phyloP scores from a whole-genome alignment of 2,888 invertebrate genomes.

The Andrena haemorrhoa region DNA sequence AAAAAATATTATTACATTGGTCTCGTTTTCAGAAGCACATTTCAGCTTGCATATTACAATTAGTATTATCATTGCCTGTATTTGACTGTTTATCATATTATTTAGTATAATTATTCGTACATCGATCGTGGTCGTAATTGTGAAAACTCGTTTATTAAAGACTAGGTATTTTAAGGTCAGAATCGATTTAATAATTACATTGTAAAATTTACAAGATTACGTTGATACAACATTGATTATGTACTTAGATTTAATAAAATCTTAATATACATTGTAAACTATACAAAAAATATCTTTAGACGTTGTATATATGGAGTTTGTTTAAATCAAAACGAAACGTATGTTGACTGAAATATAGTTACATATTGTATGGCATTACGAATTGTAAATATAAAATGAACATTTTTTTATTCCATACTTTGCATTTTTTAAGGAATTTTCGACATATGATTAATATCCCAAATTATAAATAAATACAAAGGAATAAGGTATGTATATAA shows the following conservation, averaged over 20 bases:
- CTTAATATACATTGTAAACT: slow-evolving; percentile 16
- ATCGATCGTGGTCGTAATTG: slow-evolving; percentile 43
- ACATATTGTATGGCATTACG: slow-evolving; percentile 47
- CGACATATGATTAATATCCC: slow-evolving; percentile 22
- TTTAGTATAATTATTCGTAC: slow-evolving; percentile 46
- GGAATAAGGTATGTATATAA: too few relatives aligned
- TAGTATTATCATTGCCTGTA: slow-evolving; percentile 54
- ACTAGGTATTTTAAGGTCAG: not conserved
- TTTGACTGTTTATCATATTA: slow-evolving; percentile 51
- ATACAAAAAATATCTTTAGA: slow-evolving; percentile 18
- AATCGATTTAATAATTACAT: not conserved
- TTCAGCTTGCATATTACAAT: slow-evolving; percentile 26
- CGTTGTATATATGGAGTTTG: slow-evolving; percentile 40
- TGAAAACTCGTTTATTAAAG: slow-evolving; percentile 31
- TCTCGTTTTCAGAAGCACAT: slow-evolving; percentile 20
- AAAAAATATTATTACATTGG: slow-evolving; percentile 22
- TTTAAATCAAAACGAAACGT: slow-evolving; percentile 62
- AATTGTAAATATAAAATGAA: slow-evolving; percentile 66
- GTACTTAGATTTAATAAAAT: slow-evolving; percentile 27
- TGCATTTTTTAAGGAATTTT: slow-evolving; percentile 48
- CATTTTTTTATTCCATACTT: slow-evolving; percentile 54
- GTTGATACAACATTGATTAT: slow-evolving; percentile 13
- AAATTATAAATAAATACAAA: slow-evolving; percentile 34
- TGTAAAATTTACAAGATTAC: slow-evolving; percentile 7
- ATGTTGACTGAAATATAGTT: slow-evolving; percentile 62